These are phyloP conservation scores for Anthophora plumipes DNA, from an alignment of 2,888 invertebrate species.

Conservation along the genomic window DNA sequence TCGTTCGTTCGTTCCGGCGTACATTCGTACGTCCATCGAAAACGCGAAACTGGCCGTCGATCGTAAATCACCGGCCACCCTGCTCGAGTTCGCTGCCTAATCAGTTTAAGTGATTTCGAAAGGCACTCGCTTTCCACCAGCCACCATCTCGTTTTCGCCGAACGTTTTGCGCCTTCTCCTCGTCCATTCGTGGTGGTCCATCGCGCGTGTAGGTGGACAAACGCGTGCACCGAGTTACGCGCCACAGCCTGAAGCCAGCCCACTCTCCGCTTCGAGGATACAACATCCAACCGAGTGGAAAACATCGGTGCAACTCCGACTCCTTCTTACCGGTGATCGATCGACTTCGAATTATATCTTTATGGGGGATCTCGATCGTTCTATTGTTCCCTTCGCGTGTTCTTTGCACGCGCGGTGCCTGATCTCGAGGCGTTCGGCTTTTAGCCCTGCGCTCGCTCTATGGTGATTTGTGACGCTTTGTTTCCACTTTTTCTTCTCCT, in stretches of 20 bases:
- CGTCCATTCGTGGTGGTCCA: slow-evolving; percentile 62
- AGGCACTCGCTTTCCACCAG: slow-evolving; percentile 55
- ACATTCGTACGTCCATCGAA: slow-evolving; percentile 67
- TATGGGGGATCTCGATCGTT: slow-evolving; percentile 38
- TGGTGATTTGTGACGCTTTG: slow-evolving; percentile 50
- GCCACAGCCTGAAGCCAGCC: background rate
- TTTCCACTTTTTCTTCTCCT: slow-evolving; percentile 1
- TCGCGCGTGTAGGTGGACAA: slow-evolving; percentile 61
- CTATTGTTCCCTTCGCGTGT: slow-evolving; percentile 32
- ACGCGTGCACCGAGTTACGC: slow-evolving; percentile 67
- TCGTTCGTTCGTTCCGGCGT: too few species aligned
- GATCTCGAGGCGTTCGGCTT: slow-evolving; percentile 24
- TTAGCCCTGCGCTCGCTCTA: slow-evolving; percentile 17
- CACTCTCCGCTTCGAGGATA: background rate
- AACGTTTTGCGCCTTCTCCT: slow-evolving; percentile 41
- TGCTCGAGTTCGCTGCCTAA: slow-evolving; percentile 74
- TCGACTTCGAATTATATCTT: slow-evolving; percentile 31
- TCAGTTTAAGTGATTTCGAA: slow-evolving; percentile 81
- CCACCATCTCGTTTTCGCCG: slow-evolving; percentile 39
- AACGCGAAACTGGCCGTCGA: slow-evolving; percentile 73
- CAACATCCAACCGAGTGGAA: slow-evolving; percentile 11
- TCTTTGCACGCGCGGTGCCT: background rate
- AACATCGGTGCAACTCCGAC: background rate
- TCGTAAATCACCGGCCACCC: slow-evolving; percentile 76
- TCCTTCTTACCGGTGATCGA: slow-evolving; percentile 28